Evolutionary conservation across 2,888 invertebrate species (phyloP), one percentile per base, ranked within the genome.

Genomic region (Atrina japonica): DNA sequence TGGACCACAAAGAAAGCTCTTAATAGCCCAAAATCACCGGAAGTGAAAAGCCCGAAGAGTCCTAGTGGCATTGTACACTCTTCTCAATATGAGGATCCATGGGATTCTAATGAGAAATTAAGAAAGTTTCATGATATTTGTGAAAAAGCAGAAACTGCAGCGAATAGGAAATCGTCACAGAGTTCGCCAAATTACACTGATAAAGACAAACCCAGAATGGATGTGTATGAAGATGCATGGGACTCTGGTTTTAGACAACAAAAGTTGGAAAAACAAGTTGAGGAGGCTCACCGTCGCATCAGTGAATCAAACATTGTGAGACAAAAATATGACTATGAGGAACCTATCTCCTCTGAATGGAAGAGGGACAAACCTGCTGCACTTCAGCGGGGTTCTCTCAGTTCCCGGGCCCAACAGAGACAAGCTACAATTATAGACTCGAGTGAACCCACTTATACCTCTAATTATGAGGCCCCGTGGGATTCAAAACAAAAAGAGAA

Each of bases 211-310:
- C 18, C 52, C 16, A 49, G 16, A 25, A 43, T 35, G 30, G 50
- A 61, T 23, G 75, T 76, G 41, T 87, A 87, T 67, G 86, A 86
- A 66, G 86, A 86, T 52, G 85, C 87, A 1, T 87, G 87, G 87
- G 87, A 87, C 68, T 72, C 81, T 60, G 78, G 76, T 18, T 77
- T 81, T 49, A 85, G 85, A 50, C 87, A 88, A 63, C 73, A 75
- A 29, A 75, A 85, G 49, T 77, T 90, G 50, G 86, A 88, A 61
- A 83, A 85, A 45, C 85, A 81, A 58, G 65, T 89, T 29, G 78
- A 78, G 50, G 78, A 81, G 45, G 80, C 82, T 16, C 47, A 66
- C 5, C 43, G 66, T 2, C 45, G 65, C 16, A 63, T 49, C 29
- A 72, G 71, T 58, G 58, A 53, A 40, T 56, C 58, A 29, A 41